phyloP scores from a whole-genome alignment of 2,113 vertebrate species.

The Paedocypris sp. region DNA sequence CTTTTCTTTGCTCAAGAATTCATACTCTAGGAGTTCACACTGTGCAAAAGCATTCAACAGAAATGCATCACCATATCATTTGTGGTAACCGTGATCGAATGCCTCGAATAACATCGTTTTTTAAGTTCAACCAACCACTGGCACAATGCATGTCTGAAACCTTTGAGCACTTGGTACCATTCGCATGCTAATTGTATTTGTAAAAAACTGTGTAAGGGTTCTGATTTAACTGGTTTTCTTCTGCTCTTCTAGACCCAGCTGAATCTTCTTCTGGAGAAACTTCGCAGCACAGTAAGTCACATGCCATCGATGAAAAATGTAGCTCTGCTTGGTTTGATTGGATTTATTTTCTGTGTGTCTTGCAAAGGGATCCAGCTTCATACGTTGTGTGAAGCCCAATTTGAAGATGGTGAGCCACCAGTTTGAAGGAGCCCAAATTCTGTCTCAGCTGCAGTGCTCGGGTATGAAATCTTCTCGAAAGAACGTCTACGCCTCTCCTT shows the following conservation, averaged over 20 bases:
- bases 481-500: not conserved
- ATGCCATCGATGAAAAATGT: not conserved
- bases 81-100: not conserved
- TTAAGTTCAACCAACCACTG: not conserved
- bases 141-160: not conserved
- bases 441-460: constrained; percentile 96
- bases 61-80: not conserved
- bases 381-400: constrained; percentile 97
- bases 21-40: not conserved
- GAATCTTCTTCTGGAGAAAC: constrained; percentile 91
- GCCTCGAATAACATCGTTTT: not conserved
- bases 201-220: too few species aligned
- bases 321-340: not conserved
- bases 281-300: constrained; percentile 89
- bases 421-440: constrained; percentile 94
- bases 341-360: not conserved
- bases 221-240: not conserved
- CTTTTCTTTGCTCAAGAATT: constrained; percentile 11
- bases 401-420: constrained; percentile 96
- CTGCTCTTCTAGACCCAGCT: constrained; percentile 75
- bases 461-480: constrained; percentile 56
- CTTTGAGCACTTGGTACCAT: not conserved
- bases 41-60: not conserved
- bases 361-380: constrained; percentile 87
- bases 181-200: not conserved